Evolutionary conservation across 1,140 invertebrate species (phyloP).

Genomic region (Oryctes rhinoceros): DNA sequence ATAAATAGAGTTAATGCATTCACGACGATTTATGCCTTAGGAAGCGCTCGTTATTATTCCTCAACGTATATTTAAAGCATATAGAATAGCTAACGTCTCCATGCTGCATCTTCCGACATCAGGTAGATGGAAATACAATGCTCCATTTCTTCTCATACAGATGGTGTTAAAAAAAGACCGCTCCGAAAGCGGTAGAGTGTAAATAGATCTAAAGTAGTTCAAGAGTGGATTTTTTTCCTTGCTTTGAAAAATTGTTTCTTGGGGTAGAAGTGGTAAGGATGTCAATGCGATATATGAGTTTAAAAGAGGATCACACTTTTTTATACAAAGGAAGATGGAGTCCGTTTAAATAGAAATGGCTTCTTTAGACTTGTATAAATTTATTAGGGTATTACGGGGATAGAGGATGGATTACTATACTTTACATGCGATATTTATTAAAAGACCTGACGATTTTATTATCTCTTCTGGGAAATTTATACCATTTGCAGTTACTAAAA

Average conservation of each 20-base stretch:
- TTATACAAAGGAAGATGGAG: background rate
- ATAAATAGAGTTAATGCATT: constrained; percentile 19
- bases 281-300: background rate
- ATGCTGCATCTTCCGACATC: background rate
- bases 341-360: background rate
- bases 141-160: constrained; percentile 27
- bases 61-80: background rate
- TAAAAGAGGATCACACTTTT: constrained; percentile 7
- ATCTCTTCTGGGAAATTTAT: too few relatives aligned
- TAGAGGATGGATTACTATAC: background rate
- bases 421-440: background rate
- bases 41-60: background rate
- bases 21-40: constrained; percentile 6
- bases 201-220: constrained; percentile 28
- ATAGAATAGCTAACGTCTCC: constrained; percentile 9
- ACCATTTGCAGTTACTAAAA: too few relatives aligned
- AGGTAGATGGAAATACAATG: constrained; percentile 32
- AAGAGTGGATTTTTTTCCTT: constrained; percentile 19
- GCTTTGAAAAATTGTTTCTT: background rate
- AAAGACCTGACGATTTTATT: background rate
- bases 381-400: background rate
- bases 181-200: background rate
- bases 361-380: background rate
- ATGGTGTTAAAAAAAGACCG: constrained; percentile 14
- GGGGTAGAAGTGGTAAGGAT: constrained; percentile 27